Evolutionary conservation across 2,797 vertebrate species (phyloP).

Genomic region (Lithobates sylvaticus): DNA sequence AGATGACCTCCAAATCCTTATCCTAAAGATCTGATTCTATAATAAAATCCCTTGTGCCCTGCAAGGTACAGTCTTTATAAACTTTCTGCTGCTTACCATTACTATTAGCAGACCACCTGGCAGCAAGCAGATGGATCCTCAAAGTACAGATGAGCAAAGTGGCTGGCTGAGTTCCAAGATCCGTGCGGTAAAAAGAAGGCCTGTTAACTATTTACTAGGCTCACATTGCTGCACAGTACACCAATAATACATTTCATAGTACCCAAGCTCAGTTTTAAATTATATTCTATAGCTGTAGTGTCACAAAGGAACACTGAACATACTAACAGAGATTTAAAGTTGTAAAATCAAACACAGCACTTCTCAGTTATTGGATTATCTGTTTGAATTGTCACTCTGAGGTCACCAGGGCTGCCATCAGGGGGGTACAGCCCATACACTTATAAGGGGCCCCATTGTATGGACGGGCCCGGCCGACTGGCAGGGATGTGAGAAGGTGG

Average conservation of each 20-base stretch:
- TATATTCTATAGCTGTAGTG: background rate
- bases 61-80: background rate
- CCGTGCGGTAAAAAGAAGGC: background rate
- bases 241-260: background rate
- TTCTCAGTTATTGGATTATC: background rate
- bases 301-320: background rate
- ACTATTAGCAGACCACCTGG: conserved; percentile 14
- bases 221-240: background rate
- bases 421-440: too few relatives aligned
- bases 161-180: background rate
- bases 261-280: background rate
- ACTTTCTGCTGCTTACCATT: background rate
- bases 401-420: too few relatives aligned
- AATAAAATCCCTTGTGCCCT: background rate
- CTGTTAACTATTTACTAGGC: background rate
- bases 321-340: background rate
- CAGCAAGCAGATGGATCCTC: conserved; percentile 4
- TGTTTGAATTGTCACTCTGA: conserved; percentile 1
- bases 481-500: too few relatives aligned
- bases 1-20: background rate
- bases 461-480: too few relatives aligned
- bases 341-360: background rate
- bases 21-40: background rate
- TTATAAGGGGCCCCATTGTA: too few relatives aligned
- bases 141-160: background rate